These are phyloP conservation scores for Hipparchia semele DNA, from an alignment of 2,888 invertebrate genomes.

Conservation along the genomic window DNA sequence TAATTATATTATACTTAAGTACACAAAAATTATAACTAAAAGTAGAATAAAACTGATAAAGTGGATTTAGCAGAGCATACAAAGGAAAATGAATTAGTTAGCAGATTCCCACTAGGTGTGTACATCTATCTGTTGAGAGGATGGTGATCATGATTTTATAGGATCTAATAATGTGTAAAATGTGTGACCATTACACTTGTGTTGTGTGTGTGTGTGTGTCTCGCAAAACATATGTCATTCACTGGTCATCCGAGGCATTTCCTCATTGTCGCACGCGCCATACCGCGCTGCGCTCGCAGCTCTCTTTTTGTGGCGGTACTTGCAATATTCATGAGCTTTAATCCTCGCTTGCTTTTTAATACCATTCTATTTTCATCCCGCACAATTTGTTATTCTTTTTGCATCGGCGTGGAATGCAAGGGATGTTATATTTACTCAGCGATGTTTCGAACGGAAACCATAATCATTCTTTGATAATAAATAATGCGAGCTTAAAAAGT, in stretches of 20 bases:
- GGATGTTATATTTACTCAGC: slow-evolving; percentile 20
- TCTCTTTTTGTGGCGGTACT: slow-evolving; percentile 55
- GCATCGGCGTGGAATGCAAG: slow-evolving; percentile 26
- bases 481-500: not conserved
- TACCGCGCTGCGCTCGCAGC: slow-evolving; percentile 38
- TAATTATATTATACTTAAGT: too few relatives aligned
- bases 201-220: not conserved
- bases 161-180: not conserved
- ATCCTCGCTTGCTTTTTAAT: slow-evolving; percentile 40
- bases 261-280: slow-evolving; percentile 63
- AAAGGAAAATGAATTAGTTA: too few relatives aligned
- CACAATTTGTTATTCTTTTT: slow-evolving; percentile 27
- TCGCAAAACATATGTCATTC: slow-evolving; percentile 43
- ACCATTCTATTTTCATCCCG: slow-evolving; percentile 35
- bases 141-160: not conserved
- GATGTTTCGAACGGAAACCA: slow-evolving; percentile 17
- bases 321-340: slow-evolving; percentile 52
- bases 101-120: not conserved
- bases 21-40: too few relatives aligned
- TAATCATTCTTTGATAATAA: not conserved
- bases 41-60: too few relatives aligned
- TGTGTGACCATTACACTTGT: too few relatives aligned
- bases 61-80: too few relatives aligned
- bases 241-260: slow-evolving; percentile 61
- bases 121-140: too few relatives aligned